phyloP scores from a whole-genome alignment of 2,113 vertebrate genomes.

The Tympanuchus pallidicinctus region DNA sequence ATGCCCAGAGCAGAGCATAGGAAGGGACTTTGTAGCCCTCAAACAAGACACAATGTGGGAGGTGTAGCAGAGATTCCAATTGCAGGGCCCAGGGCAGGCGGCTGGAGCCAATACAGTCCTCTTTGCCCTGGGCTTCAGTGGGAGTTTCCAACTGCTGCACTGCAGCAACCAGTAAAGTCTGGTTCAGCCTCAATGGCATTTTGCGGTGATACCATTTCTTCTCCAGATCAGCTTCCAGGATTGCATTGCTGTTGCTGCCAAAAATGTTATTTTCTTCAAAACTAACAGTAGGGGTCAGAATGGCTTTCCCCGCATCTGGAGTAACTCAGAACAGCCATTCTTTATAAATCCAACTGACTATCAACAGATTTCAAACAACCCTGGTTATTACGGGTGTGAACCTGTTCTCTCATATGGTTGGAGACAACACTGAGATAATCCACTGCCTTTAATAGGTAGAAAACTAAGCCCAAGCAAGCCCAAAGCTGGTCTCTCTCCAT shows the following conservation, averaged over 20 bases:
- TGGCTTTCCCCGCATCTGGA: neutral
- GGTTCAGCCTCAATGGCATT: neutral
- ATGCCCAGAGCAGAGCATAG: neutral
- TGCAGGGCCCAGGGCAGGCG: neutral
- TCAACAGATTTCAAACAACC: neutral
- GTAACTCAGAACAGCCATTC: neutral
- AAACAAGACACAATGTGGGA: neutral
- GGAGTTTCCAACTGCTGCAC: neutral
- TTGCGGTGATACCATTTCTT: neutral
- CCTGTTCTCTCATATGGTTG: neutral
- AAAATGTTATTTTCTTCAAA: neutral
- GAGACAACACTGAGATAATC: neutral
- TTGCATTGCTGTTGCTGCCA: neutral
- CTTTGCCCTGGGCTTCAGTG: neutral
- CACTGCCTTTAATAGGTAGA: neutral
- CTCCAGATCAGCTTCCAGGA: neutral
- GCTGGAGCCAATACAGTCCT: neutral
- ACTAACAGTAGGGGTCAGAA: conserved; percentile 21
- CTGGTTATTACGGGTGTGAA: neutral
- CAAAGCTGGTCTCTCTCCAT: neutral
- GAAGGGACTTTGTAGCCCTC: neutral
- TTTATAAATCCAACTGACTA: neutral
- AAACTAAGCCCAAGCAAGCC: neutral
- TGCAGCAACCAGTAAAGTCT: neutral
- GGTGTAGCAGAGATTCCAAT: neutral